Evolutionary conservation across 2,113 vertebrate genomes (phyloP), one percentile per base, ranked within the genome.

Genomic region (Lathamus discolor): DNA sequence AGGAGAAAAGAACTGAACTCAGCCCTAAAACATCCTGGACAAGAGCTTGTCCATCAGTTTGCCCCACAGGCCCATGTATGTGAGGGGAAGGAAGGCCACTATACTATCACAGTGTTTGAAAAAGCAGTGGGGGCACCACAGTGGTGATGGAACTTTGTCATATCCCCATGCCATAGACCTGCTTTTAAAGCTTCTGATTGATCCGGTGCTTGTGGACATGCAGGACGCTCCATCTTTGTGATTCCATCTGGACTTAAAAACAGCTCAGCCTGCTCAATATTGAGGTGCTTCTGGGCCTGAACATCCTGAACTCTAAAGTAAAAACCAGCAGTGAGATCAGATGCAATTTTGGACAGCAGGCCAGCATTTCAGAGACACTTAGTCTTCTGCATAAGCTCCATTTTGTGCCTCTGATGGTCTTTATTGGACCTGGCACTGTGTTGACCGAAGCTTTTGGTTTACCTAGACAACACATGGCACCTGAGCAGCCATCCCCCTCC

Each of bases 141-240:
- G 7, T 0, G 0, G 2, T 48, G 23, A 6, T 48, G 54, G 23
- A 41, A 16, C 5, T 35, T 84, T 35, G 46, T 55, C 22, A 41
- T 44, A 14, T 61, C 49, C 2, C 37, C 46, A 19, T 41, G 22
- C 8, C 16, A 28, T 52, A 62, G n/a, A 46, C 9, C 33, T 55
- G 49, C 24, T n/a, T 68, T 63, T 46, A 59, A 64, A 66, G 39
- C 14, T 74, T 69, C 22, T 7, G 6, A 23, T 51, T 52, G 7
- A 18, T 73, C n/a, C 83, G 31, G 12, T 0, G 1, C 52, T 49
- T 35, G 55, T 5, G 31, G 46, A 33, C 0, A 0, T 37, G 22
- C 28, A 41, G n/a, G 9, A 51, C 9, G 5, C 51, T 59, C 43
- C 37, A 11, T 74, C 19, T 8, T 29, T 57, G 33, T n/a, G 22